Conservation (phyloP, 2,113 vertebrate genomes). For the Glaucomys volans region DNA sequence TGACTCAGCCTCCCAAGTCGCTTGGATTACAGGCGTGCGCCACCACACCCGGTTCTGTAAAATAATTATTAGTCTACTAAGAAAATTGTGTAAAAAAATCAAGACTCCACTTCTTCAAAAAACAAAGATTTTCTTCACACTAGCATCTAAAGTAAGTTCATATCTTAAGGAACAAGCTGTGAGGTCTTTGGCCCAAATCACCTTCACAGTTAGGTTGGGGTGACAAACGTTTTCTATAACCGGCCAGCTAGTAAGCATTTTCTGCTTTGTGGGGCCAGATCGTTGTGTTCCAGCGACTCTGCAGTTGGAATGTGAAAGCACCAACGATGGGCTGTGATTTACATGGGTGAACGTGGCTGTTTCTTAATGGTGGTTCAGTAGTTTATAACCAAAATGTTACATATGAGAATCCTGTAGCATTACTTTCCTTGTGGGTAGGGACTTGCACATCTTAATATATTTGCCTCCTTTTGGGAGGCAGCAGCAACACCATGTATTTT, state of each 20-base stretch:
- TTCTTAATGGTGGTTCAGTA: constrained; percentile 2
- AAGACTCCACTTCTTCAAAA: background rate
- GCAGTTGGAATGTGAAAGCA: background rate
- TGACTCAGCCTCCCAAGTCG: no score
- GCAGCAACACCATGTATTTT: background rate
- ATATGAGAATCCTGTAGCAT: background rate
- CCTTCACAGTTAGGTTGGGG: background rate
- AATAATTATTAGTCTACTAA: background rate
- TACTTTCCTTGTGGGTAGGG: background rate
- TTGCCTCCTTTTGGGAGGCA: background rate
- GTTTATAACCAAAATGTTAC: background rate
- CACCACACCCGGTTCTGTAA: no score
- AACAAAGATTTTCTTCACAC: background rate
- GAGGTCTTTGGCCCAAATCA: background rate
- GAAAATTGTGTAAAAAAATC: no score
- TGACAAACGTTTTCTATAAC: background rate
- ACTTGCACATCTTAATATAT: background rate
- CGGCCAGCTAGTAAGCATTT: background rate
- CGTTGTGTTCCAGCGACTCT: background rate
- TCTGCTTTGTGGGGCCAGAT: background rate
- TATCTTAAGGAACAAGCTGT: background rate
- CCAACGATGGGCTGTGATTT: background rate
- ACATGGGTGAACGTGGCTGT: background rate
- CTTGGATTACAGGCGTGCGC: no score
- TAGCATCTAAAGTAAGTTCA: background rate